These are phyloP conservation scores for Dryadula phaetusa DNA, from an alignment of 2,888 invertebrate genomes.

Conservation along the genomic window DNA sequence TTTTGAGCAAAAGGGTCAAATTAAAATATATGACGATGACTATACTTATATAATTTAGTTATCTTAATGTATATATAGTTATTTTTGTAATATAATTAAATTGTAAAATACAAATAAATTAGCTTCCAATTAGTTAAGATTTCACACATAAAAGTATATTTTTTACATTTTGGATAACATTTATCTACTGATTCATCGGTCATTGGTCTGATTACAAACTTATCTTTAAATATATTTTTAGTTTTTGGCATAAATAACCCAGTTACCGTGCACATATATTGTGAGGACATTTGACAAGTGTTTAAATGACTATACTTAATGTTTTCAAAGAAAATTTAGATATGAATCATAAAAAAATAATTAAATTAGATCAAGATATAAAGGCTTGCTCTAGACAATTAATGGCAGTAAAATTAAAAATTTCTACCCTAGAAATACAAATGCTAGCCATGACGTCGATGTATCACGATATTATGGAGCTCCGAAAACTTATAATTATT, in stretches of 20 bases:
- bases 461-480: constrained; percentile 64
- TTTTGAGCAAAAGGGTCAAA: no score
- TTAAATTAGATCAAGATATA: constrained; percentile 56
- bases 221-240: constrained; percentile 13
- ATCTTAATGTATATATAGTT: no score
- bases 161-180: background rate
- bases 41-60: no score
- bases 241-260: background rate
- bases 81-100: no score
- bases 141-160: background rate
- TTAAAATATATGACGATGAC: no score
- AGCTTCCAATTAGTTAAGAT: background rate
- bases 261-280: background rate
- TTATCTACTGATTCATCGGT: constrained; percentile 17
- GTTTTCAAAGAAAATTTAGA: constrained; percentile 56
- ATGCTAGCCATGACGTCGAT: constrained; percentile 57
- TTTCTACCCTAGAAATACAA: constrained; percentile 62
- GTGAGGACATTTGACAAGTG: background rate
- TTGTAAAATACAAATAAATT: background rate
- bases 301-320: constrained; percentile 39
- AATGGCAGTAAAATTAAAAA: constrained; percentile 56
- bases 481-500: constrained; percentile 59
- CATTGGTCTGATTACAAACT: constrained; percentile 27
- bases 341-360: constrained; percentile 53
- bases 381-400: constrained; percentile 55